phyloP scores from a whole-genome alignment of 2,888 invertebrate species.

The Lithodes maja region DNA sequence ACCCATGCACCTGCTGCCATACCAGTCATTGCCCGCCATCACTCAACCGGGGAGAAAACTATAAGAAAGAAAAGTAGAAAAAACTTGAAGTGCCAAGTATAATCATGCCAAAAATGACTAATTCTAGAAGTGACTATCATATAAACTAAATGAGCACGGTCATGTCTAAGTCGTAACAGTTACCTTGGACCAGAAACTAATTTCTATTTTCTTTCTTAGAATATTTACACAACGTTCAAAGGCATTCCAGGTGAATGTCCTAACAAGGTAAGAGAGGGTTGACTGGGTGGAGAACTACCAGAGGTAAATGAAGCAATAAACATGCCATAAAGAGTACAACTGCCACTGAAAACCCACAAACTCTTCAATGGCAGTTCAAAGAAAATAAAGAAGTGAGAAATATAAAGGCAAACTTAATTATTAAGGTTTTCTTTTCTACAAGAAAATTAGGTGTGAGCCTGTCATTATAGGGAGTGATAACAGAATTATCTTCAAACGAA shows the following conservation, averaged over 20 bases:
- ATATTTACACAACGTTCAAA: constrained; percentile 10
- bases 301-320: background rate
- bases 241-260: constrained; percentile 49
- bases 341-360: constrained; percentile 33
- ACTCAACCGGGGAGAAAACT: background rate
- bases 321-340: constrained; percentile 45
- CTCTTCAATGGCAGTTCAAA: constrained; percentile 41
- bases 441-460: background rate
- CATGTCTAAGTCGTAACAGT: background rate
- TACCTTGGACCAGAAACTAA: constrained; percentile 31
- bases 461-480: background rate
- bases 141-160: constrained; percentile 22
- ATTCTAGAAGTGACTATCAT: background rate
- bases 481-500: too few relatives aligned
- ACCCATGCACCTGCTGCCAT: constrained; percentile 60
- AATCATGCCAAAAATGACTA: background rate
- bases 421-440: background rate
- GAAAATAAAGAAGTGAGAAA: background rate
- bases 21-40: constrained; percentile 38
- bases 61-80: constrained; percentile 24
- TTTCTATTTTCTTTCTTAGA: constrained; percentile 28
- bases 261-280: constrained; percentile 4
- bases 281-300: constrained; percentile 23
- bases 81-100: constrained; percentile 31
- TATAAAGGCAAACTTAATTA: constrained; percentile 1